Base-by-base conservation (phyloP, 1,140 invertebrate genomes). In the Parasteatoda tepidariorum region DNA sequence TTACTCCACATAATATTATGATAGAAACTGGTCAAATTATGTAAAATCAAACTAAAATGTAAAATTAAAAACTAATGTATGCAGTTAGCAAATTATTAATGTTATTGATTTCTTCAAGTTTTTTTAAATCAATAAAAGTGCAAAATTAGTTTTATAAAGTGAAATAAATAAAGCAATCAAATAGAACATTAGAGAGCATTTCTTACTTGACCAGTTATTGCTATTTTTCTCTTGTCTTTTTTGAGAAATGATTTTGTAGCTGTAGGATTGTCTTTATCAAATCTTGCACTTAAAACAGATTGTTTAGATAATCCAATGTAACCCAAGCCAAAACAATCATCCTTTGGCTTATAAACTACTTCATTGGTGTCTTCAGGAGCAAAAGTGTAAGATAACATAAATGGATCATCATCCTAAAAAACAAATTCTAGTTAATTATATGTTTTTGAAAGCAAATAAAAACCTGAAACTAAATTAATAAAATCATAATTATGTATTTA, bases 291-390 rank as follows among this genome's bases (percentile, higher is more conserved):
- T 4, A 84, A 55, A 18, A 83, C 64, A 41, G 82, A 82, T 31
- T 68, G 31, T 66, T 66, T 84, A 24, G 59, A 64, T 15, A 98
- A 88, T 0, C 96, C 96, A n/a, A 89, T 90, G 87, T 99, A 99
- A 2, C 97, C 97, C 57, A 99, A 91, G 0, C 92, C 92, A 88
- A 91, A 89, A 11, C 88, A 85, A 86, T 91, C 88, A 73, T 92
- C 92, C 89, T 98, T 98, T 31, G 93, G 92, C 38, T 91, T 91
- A 75, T 93, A 92, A 6, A 93, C 84, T 85, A 93, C 92, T 11
- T 92, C 91, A 82, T 94, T 92, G 86, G 93, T 93, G 89, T 97
- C 96, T 88, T 95, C 93, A 6, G 96, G 95, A n/a, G 95, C 95
- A 89, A 96, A 96, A 11, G 93, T 92, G 18, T 88, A 82, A n/a